Evolutionary conservation across 2,888 invertebrate species (phyloP), one percentile per base, ranked within the genome.

Genomic region (Biston betularia): DNA sequence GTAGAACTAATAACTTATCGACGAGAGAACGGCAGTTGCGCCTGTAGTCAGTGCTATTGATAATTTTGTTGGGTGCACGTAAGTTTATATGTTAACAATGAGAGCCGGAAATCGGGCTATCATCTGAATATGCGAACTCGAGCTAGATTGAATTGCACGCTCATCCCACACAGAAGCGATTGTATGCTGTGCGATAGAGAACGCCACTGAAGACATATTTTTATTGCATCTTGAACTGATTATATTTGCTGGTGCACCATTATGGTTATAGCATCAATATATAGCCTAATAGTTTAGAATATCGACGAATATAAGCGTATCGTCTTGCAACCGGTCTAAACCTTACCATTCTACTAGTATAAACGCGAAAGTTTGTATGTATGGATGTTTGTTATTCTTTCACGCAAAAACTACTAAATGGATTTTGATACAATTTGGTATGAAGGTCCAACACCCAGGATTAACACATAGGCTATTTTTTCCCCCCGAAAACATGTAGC

Each of bases 61-160:
- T 24, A 24, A 11, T 15, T 15, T 54, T 11, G 52, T 52, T 14
- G 1, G 14, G 14, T 49, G 9, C 42, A 15, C 33, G 52, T 62
- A 45, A 44, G 57, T 50, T 24, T 24, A 3, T 24, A 35, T 53
- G 54, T 45, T 63, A 59, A 67, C 63, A 67, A 63, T 54, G 59
- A 38, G 58, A 45, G 34, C 63, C 63, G 63, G 67, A 67, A 63
- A 67, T 63, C 48, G 54, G 63, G 55, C 62, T 55, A 63, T 63
- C 54, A 42, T 61, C 61, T 55, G 44, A 65, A 45, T 56, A 52
- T 48, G 50, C 57, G 54, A 55, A 49, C 42, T 48, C 57, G 52
- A 56, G 9, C 24, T 54, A 49, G 61, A 66, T 66, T 62, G 61
- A 45, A 57, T 66, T 61, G 42, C 57, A 62, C 12, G 38, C 15